phyloP scores from a whole-genome alignment of 2,888 invertebrate genomes.

The Hecatera dysodea region DNA sequence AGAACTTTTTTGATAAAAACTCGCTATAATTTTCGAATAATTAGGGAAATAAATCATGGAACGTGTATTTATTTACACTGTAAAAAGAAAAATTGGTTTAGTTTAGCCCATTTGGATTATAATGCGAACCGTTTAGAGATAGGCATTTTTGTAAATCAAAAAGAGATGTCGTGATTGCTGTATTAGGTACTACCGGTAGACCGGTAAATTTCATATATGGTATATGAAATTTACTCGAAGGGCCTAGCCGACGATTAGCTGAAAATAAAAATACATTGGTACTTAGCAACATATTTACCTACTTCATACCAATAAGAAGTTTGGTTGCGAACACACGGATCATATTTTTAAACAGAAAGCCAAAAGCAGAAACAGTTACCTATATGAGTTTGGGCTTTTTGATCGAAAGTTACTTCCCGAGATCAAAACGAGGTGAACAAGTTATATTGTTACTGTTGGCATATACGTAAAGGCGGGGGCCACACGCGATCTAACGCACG shows the following conservation, averaged over 20 bases:
- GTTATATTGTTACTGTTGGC: slow-evolving; percentile 62
- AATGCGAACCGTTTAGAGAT: neutral
- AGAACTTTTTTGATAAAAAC: slow-evolving; percentile 42
- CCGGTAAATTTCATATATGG: no score
- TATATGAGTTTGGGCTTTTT: slow-evolving; percentile 28
- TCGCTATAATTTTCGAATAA: slow-evolving; percentile 37
- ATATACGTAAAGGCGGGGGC: slow-evolving; percentile 60
- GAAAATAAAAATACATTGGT: neutral
- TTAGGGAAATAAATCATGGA: slow-evolving; percentile 45
- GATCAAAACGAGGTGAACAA: slow-evolving; percentile 60
- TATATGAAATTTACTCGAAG: neutral
- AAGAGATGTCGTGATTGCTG: neutral
- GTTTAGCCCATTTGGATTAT: slow-evolving; percentile 2
- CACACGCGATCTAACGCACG: slow-evolving; percentile 66
- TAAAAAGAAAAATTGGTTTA: slow-evolving; percentile 2
- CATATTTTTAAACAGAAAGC: slow-evolving; percentile 27
- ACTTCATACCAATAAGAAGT: slow-evolving; percentile 5
- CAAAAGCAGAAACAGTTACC: slow-evolving; percentile 10
- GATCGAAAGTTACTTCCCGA: slow-evolving; percentile 50
- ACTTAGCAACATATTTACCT: neutral
- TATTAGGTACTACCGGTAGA: no score
- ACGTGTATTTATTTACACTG: slow-evolving; percentile 27
- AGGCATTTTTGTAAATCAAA: no score
- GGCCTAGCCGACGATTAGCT: neutral
- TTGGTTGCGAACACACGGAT: slow-evolving; percentile 7